Base-by-base conservation (phyloP, 2,888 invertebrate genomes). In the Artemia sinica region DNA sequence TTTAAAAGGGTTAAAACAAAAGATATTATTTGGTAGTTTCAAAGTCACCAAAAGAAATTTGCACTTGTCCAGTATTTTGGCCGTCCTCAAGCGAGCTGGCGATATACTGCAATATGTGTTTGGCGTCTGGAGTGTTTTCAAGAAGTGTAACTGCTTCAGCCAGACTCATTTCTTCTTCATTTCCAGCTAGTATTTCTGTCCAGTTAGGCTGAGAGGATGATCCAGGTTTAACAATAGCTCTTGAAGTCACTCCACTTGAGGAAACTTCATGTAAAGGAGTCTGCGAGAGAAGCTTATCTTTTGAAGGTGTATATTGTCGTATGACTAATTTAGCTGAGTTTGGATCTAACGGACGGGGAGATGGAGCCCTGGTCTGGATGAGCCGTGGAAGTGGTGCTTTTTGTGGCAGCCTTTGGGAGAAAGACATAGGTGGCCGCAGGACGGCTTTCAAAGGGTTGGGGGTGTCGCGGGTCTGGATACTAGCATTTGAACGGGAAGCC, bases 91-190 rank as follows among this genome's bases (percentile, higher is more conserved):
- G 63, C 63, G 63, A 18, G 63, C 28, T 58, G 14, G 63, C 63
- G 14, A 58, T 18, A 28, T 58, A 58, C 63, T 58, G 63, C n/a
- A 58, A 28, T n/a, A 58, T 58, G 63, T 58, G n/a, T n/a, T 58
- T 58, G 63, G 63, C 63, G 10, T 58, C 63, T 9, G 63, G 63
- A 28, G 63, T 58, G 28, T 58, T 58, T 9, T 58, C 63, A 8
- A 58, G 63, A 18, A 58, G 28, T n/a, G 63, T 58, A 9, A 58
- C 63, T 2, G 63, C 63, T 28, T 58, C 63, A 9, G n/a, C 63
- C 63, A 58, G 28, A 28, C 63, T 58, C 8, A 58, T n/a, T 28
- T 58, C 63, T 28, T 58, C 14, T 10, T 58, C 63, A 10, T 28
- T 28, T n/a, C 14, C 28, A 8, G 63, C n/a, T 28, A 58, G 11